These are phyloP conservation scores for Parotia lawesii DNA, from an alignment of 2,113 vertebrate species.

Conservation along the genomic window DNA sequence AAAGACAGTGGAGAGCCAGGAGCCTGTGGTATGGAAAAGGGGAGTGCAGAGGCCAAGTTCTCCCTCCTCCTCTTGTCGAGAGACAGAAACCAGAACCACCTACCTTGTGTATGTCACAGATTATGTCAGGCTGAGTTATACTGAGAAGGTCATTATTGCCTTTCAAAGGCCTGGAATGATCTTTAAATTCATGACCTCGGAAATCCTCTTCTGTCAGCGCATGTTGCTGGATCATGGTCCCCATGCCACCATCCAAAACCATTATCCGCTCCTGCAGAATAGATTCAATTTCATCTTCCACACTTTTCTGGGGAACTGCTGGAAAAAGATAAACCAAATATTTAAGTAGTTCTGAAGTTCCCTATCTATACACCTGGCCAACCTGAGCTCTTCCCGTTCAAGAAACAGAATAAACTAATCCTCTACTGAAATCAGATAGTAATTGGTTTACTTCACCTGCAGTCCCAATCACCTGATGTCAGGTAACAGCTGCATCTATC, in stretches of 20 bases:
- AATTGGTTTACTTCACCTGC: neutral
- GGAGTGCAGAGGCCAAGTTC: neutral
- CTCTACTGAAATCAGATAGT: neutral
- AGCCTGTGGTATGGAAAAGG: neutral
- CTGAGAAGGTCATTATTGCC: slow-evolving; percentile 97
- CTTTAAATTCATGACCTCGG: slow-evolving; percentile 84
- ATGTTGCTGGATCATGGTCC: slow-evolving; percentile 93
- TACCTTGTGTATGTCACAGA: slow-evolving; percentile 94
- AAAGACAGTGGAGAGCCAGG: neutral
- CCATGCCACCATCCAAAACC: slow-evolving; percentile 96
- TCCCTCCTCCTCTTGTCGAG: neutral
- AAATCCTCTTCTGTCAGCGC: slow-evolving; percentile 83
- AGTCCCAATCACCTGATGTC: neutral
- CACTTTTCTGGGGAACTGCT: neutral
- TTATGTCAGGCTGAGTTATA: slow-evolving; percentile 84
- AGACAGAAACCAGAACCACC: neutral
- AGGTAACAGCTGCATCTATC: neutral
- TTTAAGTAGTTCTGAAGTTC: neutral
- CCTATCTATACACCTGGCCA: neutral
- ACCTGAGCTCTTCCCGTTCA: neutral
- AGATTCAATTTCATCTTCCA: slow-evolving; percentile 77
- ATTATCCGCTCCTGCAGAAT: slow-evolving; percentile 85
- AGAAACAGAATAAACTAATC: neutral
- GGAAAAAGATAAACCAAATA: neutral
- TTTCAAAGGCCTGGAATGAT: slow-evolving; percentile 81